These are phyloP conservation scores for Danio tinwini DNA, from an alignment of 2,797 vertebrate species.

Conservation along the genomic window DNA sequence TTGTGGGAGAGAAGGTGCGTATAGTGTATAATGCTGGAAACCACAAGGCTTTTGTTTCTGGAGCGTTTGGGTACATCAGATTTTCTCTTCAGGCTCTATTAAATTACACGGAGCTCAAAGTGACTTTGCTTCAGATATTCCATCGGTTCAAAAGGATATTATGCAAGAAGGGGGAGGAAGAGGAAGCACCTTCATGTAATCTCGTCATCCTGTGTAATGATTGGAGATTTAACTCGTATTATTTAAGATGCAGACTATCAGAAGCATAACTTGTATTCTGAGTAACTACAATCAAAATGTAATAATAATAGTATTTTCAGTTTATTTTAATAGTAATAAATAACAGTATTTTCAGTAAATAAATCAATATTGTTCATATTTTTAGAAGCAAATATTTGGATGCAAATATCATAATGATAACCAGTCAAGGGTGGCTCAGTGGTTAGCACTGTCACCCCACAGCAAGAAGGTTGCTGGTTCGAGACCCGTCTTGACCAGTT, in stretches of 20 bases:
- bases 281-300: background rate
- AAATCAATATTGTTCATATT: too few species aligned
- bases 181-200: slow-evolving; percentile 30
- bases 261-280: background rate
- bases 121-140: slow-evolving; percentile 38
- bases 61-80: slow-evolving; percentile 52
- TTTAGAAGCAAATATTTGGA: too few species aligned
- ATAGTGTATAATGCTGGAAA: slow-evolving; percentile 49
- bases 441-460: too few species aligned
- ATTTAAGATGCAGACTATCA: background rate
- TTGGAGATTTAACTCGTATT: background rate
- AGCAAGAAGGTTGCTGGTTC: too few species aligned
- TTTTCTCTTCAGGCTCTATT: slow-evolving; percentile 15
- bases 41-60: slow-evolving; percentile 56
- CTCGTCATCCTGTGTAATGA: slow-evolving; percentile 31
- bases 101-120: slow-evolving; percentile 44
- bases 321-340: too few species aligned
- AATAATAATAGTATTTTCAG: too few species aligned
- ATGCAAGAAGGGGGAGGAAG: slow-evolving; percentile 5
- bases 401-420: too few species aligned
- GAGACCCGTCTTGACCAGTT: too few species aligned
- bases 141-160: slow-evolving; percentile 17
- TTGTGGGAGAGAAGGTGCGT: slow-evolving; percentile 54
- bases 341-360: too few species aligned
- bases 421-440: too few species aligned